A percentile compares a stretch with the other conserved stretches of the same genome.
These are phyloP conservation scores for Cryptophagus acutangulus DNA, from an alignment of 2,888 invertebrate genomes.

Conservation along the genomic window DNA sequence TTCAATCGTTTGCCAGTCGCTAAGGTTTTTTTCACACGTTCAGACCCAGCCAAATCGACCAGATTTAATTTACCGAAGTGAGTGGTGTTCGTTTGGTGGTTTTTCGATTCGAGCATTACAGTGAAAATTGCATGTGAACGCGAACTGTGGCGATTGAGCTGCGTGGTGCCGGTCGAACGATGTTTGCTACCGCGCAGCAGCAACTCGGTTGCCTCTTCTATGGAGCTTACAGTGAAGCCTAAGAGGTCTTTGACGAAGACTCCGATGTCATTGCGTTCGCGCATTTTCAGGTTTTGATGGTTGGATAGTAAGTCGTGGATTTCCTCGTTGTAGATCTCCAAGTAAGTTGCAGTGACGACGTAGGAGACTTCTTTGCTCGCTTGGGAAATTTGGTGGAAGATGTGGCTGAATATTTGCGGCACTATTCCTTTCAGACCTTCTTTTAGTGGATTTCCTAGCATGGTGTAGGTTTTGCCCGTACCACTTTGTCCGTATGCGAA, in stretches of 20 bases:
- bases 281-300: slow-evolving; percentile 64
- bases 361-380: slow-evolving; percentile 74
- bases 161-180: slow-evolving; percentile 70
- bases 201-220: slow-evolving; percentile 89
- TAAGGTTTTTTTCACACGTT: slow-evolving; percentile 93
- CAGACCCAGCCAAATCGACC: slow-evolving; percentile 93
- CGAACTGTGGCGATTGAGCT: slow-evolving; percentile 92
- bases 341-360: slow-evolving; percentile 89
- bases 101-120: slow-evolving; percentile 92
- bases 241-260: slow-evolving; percentile 95
- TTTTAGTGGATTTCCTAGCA: slow-evolving; percentile 83
- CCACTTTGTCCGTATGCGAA: slow-evolving; percentile 86
- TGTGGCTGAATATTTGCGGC: slow-evolving; percentile 95
- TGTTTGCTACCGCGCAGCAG: slow-evolving; percentile 94
- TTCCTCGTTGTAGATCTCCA: slow-evolving; percentile 98
- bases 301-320: slow-evolving; percentile 77
- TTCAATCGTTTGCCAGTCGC: slow-evolving; percentile 83
- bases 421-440: slow-evolving; percentile 90
- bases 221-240: slow-evolving; percentile 91
- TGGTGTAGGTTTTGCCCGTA: slow-evolving; percentile 96
- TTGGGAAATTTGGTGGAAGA: slow-evolving; percentile 92
- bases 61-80: slow-evolving; percentile 92
- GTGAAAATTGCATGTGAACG: slow-evolving; percentile 96
- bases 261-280: slow-evolving; percentile 90
- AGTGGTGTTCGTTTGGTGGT: slow-evolving; percentile 68